These are phyloP conservation scores for Sebastes taczanowskii DNA, from an alignment of 2,797 vertebrate species.

Conservation along the genomic window DNA sequence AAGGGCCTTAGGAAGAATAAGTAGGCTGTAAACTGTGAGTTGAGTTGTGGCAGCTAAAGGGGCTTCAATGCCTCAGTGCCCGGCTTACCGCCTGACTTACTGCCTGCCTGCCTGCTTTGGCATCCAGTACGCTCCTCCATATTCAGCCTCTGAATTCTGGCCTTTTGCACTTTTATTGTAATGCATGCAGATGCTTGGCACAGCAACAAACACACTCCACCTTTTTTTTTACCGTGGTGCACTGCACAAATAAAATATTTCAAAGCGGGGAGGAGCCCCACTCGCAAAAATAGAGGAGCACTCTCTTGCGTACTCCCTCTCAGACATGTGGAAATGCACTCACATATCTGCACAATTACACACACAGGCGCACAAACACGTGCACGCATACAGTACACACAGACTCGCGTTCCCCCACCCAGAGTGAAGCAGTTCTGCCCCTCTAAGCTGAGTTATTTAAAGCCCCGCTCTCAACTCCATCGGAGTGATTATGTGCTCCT, in stretches of 20 bases:
- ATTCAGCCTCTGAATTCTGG: slow-evolving; percentile 67
- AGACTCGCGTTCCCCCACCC: slow-evolving; percentile 67
- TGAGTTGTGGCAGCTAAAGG: slow-evolving; percentile 77
- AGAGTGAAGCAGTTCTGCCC: slow-evolving; percentile 80
- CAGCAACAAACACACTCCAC: slow-evolving; percentile 66
- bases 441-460: slow-evolving; percentile 88
- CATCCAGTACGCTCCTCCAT: slow-evolving; percentile 66
- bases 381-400: slow-evolving; percentile 9
- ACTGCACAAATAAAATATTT: slow-evolving; percentile 70
- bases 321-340: slow-evolving; percentile 57
- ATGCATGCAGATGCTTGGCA: slow-evolving; percentile 73
- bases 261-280: slow-evolving; percentile 64
- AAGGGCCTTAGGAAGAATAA: slow-evolving; percentile 75
- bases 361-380: slow-evolving; percentile 1
- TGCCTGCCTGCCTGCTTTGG: slow-evolving; percentile 66
- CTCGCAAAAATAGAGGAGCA: slow-evolving; percentile 61
- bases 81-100: slow-evolving; percentile 74
- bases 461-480: slow-evolving; percentile 83
- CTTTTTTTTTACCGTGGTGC: slow-evolving; percentile 57
- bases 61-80: slow-evolving; percentile 72
- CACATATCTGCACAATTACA: slow-evolving; percentile 61
- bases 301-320: slow-evolving; percentile 54
- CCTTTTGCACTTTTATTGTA: slow-evolving; percentile 77
- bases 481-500: slow-evolving; percentile 86
- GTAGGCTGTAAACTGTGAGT: slow-evolving; percentile 78